Base-by-base conservation (phyloP, 2,888 invertebrate species). In the Galeruca laticollis region DNA sequence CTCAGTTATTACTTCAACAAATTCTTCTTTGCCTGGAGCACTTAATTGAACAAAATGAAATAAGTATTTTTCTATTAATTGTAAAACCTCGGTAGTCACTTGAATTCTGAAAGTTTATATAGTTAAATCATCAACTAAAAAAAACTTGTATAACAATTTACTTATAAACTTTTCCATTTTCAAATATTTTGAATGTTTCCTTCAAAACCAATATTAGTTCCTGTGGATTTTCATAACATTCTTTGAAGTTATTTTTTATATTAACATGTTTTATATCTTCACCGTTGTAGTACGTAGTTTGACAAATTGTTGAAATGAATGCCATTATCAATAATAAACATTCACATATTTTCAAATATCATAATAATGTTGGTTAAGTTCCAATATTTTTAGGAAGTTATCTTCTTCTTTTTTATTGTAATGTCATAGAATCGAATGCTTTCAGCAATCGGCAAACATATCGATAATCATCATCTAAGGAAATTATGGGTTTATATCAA, bases 111-210 rank as follows among this genome's bases (percentile, higher is more conserved):
- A 87, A 51, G 87, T 26, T 26, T 26, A 26, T 83, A 74, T 87
- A 87, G 74, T 87, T 87, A 2, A 37, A 47, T 26, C 35, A 20
- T n/a, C n/a, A 13, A 64, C 4, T 15, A 8, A 51, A n/a, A 31
- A 31, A 37, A 13, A 54, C 2, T 9, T n/a, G 57, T 15, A 35
- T 40, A 2, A 15, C 31, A 20, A 20, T 11, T 40, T 35, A 57
- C 75, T 65, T 68, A 68, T 88, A 82, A 80, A 86, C 82, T 71
- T 87, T 87, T 70, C 88, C 88, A 77, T 88, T 87, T 21, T 86
- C 83, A 77, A 87, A 87, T 66, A 88, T 84, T 78, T 87, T 87
- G 18, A 88, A 88, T 77, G 88, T 87, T 2, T 87, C 86, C 61
- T 87, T 85, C 72, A 88, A 81, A 87, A 11, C 11, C 10, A 21